Percentiles rank a stretch among this genome's conserved stretches.
These are phyloP conservation scores for Ptyas mucosa DNA, from an alignment of 2,113 vertebrate genomes.

Conservation along the genomic window DNA sequence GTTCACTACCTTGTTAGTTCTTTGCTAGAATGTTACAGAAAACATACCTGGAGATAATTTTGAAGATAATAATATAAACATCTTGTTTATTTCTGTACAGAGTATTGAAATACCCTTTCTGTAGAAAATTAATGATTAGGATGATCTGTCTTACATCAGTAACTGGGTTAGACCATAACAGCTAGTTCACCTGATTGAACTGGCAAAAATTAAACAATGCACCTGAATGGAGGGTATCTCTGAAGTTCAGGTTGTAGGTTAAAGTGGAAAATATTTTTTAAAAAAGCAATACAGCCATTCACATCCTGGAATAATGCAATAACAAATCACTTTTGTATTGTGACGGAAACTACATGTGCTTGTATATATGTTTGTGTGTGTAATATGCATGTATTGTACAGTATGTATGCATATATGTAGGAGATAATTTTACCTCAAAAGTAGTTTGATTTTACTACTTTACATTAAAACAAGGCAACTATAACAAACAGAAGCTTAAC, in stretches of 20 bases:
- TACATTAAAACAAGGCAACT: not conserved
- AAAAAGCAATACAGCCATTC: not conserved
- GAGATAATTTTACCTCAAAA: not conserved
- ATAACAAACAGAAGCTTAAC: not conserved
- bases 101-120: not conserved
- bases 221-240: not conserved
- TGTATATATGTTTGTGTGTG: not conserved
- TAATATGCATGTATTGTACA: not conserved
- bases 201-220: not conserved
- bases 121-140: not conserved
- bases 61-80: not conserved
- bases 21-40: not conserved
- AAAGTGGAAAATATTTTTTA: not conserved
- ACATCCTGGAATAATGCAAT: not conserved
- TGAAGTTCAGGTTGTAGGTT: not conserved
- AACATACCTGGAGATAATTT: not conserved
- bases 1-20: not conserved
- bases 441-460: not conserved
- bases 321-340: not conserved
- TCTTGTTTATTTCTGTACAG: not conserved
- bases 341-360: not conserved
- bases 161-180: not conserved
- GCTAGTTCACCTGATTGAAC: not conserved
- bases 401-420: not conserved
- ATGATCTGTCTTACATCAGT: not conserved